Evolutionary conservation across 2,113 vertebrate genomes (phyloP), one percentile per base, ranked within the genome.

Genomic region (Spermophilus dauricus): DNA sequence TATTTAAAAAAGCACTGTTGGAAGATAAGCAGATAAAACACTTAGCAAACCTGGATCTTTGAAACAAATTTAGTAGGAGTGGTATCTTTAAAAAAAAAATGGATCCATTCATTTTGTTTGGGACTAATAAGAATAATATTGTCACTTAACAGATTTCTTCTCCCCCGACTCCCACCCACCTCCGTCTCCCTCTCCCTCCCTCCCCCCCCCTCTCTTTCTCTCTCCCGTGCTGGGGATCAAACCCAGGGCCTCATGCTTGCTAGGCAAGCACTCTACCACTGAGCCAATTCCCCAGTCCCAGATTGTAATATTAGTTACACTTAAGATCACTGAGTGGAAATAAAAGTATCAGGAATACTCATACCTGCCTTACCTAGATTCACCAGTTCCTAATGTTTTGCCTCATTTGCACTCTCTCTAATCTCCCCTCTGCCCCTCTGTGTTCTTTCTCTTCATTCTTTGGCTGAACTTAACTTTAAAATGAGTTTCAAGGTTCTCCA

Each of bases 161-260:
- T 14, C 7, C 8, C 17, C 2, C 32, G 0, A 10, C 11, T 67
- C 28, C 5, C 3, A 18, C 2, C 6, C 56, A 18, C 2, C 20
- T 20, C 56, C 22, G 1, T 7, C 6, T 58, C 56, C 2, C 20
- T 20, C 56, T 58, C 20, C 2, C 6, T 58, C 56, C 5, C 18
- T 6, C 17, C 5, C 17, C 5, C 17, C 6, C 17, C 5, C 56
- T 56, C 56, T 17, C 1, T 56, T 14, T 17, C 53, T 17, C 53
- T 53, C 2, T 53, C 53, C 4, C 6, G 17, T 56, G 53, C 53
- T 56, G 17, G 17, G 53, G 53, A 61, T 24, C 58, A 24, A 61
- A 61, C 22, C 22, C 8, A 61, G 58, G 1, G 7, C 20, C 58
- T 61, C 58, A 24, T 2, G 2, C 22, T 22, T 22, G 22, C 58